Base-by-base conservation (phyloP, 1,140 invertebrate species). In the Drosophila lowei region DNA sequence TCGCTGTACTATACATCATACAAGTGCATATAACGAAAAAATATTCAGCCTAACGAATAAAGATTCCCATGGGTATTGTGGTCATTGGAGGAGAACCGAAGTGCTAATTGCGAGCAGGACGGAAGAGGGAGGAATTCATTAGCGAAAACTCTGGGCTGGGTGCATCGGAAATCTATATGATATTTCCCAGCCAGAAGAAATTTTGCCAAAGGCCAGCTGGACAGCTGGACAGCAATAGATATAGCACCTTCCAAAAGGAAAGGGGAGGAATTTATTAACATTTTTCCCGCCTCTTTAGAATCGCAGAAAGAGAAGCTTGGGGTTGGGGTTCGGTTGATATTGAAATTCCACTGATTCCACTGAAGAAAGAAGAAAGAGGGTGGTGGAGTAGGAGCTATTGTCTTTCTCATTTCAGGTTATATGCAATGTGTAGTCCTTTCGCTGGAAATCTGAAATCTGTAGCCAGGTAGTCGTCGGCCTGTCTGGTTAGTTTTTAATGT, bases 101-200 rank as follows among this genome's bases (percentile, higher is more conserved):
- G 50, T 38, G 23, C 23, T 66, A 66, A 62, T 62, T 57, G 34
- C 44, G 3, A 15, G 16, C 18, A 3, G 30, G 9, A 34, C 9
- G 64, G 63, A 68, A 48, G 65, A 8, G 50, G 65, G 65, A 41
- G 65, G 65, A 67, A 56, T 68, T 56, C 15, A 67, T 68, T 67
- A 67, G 60, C 63, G n/a, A 56, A 48, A 41, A 13, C 13, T 13
- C n/a, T n/a, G n/a, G n/a, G n/a, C 34, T 0, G 8, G 30, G n/a
- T 38, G 41, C 13, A 48, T 30, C n/a, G 41, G 13, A 16, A 30
- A 63, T 30, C 34, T 30, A 60, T 60, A 38, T 18, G 21, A 15
- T 11, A 11, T 11, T 61, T 61, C 50, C 34, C 25, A 23, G 16
- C 15, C 13, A 34, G 11, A 15, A 34, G 8, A 18, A 18, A 2